Conservation (phyloP, 2,797 vertebrate species). For the Rhynchotus rufescens region DNA sequence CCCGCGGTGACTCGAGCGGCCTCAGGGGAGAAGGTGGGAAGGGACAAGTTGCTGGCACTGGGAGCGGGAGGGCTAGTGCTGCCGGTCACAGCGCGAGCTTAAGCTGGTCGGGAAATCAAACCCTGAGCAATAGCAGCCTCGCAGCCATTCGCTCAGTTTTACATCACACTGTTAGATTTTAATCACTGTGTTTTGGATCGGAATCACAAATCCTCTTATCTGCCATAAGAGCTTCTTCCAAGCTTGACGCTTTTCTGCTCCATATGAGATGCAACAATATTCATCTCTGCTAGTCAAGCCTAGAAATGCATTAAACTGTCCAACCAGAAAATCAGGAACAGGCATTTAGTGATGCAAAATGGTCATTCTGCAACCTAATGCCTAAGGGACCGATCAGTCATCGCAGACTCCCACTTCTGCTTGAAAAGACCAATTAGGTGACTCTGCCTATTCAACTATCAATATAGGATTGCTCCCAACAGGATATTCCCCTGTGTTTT, state of each 20-base stretch:
- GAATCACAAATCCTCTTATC: conserved; percentile 67
- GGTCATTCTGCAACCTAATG: conserved; percentile 68
- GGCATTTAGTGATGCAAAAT: conserved; percentile 75
- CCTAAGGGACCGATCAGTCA: conserved; percentile 71
- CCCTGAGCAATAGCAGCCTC: conserved; percentile 18
- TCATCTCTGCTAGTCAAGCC: conserved; percentile 65
- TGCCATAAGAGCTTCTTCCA: conserved; percentile 32
- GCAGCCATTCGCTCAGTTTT: conserved; percentile 38
- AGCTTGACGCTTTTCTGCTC: conserved; percentile 63
- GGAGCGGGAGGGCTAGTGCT: background rate
- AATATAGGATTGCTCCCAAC: conserved; percentile 69
- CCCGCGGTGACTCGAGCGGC: background rate
- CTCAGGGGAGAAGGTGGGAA: conserved; percentile 17
- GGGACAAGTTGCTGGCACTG: background rate
- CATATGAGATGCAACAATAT: conserved; percentile 65
- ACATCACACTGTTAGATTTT: conserved; percentile 63
- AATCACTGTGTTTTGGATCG: conserved; percentile 53
- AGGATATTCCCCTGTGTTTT: conserved; percentile 70
- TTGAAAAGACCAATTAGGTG: conserved; percentile 73
- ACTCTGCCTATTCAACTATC: conserved; percentile 70
- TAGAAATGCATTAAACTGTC: conserved; percentile 73
- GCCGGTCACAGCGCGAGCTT: background rate
- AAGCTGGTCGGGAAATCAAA: conserved; percentile 40
- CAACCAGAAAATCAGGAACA: conserved; percentile 74
- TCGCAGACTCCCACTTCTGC: conserved; percentile 64